Conservation (phyloP, 2,888 invertebrate genomes). For the Hybos culiciformis region DNA sequence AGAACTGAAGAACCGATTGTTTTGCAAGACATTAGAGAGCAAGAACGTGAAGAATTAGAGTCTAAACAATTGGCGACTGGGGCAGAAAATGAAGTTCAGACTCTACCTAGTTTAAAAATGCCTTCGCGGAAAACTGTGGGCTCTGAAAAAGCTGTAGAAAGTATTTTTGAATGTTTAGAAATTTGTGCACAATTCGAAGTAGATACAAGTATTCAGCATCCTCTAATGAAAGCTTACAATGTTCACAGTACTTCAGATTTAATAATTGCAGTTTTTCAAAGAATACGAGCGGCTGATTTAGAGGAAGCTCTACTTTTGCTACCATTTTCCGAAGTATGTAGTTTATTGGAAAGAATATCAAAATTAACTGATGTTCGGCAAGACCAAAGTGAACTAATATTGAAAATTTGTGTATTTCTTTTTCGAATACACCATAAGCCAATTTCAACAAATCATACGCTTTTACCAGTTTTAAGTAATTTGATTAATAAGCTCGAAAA, state of each 20-base stretch:
- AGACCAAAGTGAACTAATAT: constrained; percentile 61
- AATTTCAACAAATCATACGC: constrained; percentile 54
- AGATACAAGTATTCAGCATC: constrained; percentile 42
- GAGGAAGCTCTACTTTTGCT: constrained; percentile 79
- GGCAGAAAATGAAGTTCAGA: constrained; percentile 52
- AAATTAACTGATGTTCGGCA: constrained; percentile 48
- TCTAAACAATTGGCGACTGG: constrained; percentile 53
- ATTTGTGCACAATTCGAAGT: constrained; percentile 49
- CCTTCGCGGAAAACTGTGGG: constrained; percentile 62
- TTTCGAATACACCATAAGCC: constrained; percentile 65
- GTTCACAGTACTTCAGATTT: constrained; percentile 63
- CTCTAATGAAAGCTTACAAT: constrained; percentile 69
- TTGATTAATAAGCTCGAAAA: constrained; percentile 23
- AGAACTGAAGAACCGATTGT: constrained; percentile 80
- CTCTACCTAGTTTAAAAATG: constrained; percentile 61
- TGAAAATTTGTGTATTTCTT: constrained; percentile 63
- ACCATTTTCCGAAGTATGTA: constrained; percentile 68
- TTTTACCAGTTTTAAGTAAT: constrained; percentile 37
- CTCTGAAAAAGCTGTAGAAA: constrained; percentile 54
- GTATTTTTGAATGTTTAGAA: constrained; percentile 80
- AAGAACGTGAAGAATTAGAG: constrained; percentile 65
- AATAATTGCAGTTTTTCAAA: constrained; percentile 61
- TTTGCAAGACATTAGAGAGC: constrained; percentile 81
- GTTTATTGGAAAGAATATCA: constrained; percentile 59
- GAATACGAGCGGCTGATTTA: constrained; percentile 75